These are phyloP conservation scores for Lipotes vexillifer DNA, from an alignment of 2,113 vertebrate genomes.

Conservation along the genomic window DNA sequence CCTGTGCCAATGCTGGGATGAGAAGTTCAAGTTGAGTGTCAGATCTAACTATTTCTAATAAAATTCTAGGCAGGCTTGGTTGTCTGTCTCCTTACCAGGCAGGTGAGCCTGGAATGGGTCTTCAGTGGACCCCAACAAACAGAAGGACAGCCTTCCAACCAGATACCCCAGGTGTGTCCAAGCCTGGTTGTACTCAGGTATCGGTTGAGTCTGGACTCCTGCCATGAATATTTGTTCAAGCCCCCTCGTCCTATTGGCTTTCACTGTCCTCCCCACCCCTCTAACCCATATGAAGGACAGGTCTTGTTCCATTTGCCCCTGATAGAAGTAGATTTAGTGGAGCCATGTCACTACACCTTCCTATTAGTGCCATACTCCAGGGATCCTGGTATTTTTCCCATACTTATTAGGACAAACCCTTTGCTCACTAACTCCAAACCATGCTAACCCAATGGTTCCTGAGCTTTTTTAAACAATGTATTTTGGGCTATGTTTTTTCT, in stretches of 20 bases:
- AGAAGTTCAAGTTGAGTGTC: neutral
- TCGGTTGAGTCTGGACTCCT: neutral
- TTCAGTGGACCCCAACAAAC: neutral
- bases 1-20: neutral
- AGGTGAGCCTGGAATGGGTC: neutral
- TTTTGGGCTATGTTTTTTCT: neutral
- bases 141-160: neutral
- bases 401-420: neutral
- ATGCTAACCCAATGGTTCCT: neutral
- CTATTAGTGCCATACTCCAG: neutral
- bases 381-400: neutral
- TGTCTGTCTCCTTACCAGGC: neutral
- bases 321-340: neutral
- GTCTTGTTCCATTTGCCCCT: neutral
- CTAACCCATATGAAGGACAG: neutral
- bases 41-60: neutral
- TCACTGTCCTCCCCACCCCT: neutral
- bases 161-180: accelerated
- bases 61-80: neutral
- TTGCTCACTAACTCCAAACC: neutral
- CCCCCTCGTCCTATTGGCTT: neutral
- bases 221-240: neutral
- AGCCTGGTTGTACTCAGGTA: neutral
- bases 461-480: neutral
- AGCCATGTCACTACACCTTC: neutral